Evolutionary conservation across 1,140 invertebrate species (phyloP).

Genomic region (Lysiphlebus fabarum): DNA sequence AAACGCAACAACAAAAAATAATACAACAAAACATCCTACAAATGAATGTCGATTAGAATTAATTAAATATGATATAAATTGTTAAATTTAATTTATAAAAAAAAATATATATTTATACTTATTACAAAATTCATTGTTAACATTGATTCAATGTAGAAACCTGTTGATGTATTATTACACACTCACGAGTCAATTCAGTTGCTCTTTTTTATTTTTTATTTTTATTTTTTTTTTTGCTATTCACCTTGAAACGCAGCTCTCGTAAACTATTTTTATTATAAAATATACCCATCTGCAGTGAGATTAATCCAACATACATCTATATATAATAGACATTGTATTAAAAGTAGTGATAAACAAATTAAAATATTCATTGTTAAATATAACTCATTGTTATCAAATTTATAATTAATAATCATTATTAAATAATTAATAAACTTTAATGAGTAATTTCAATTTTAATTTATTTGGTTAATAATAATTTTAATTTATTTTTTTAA

Average conservation of each 20-base stretch:
- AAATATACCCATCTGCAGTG: conserved; percentile 19
- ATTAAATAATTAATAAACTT: neutral
- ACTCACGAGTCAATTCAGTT: neutral
- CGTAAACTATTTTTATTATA: conserved; percentile 24
- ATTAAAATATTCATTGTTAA: neutral
- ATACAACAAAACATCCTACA: no score
- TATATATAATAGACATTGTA: no score
- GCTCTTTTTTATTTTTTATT: conserved; percentile 8
- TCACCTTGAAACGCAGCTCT: conserved; percentile 18
- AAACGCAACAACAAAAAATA: no score
- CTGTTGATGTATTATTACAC: conserved; percentile 17
- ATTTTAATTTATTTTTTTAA: no score
- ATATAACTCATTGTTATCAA: neutral
- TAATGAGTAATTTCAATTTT: no score
- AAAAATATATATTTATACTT: no score
- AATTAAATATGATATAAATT: no score
- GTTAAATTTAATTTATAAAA: no score
- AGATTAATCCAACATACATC: conserved; percentile 19
- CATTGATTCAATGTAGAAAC: conserved; percentile 8
- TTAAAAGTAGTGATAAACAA: neutral
- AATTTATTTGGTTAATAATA: no score
- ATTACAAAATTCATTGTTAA: neutral
- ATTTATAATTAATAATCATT: neutral
- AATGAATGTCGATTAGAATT: neutral
- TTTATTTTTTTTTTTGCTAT: conserved; percentile 13